phyloP scores from a whole-genome alignment of 2,113 vertebrate species.

The Paralichthys olivaceus region DNA sequence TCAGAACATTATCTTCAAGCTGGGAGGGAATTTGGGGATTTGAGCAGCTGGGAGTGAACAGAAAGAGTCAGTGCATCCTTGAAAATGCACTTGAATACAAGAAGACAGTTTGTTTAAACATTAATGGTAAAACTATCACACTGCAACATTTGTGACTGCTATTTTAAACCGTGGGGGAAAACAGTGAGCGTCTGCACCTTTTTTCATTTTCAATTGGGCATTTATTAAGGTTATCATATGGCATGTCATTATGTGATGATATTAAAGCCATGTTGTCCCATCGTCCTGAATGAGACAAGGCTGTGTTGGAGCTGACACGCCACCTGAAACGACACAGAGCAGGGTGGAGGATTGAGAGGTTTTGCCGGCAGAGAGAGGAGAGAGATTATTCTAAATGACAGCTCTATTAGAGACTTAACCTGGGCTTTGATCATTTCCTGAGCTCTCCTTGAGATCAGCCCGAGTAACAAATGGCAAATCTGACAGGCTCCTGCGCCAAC shows the following conservation, averaged over 20 bases:
- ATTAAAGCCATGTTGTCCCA: slow-evolving; percentile 6
- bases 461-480: slow-evolving; percentile 77
- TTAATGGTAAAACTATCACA: background rate
- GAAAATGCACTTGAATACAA: background rate
- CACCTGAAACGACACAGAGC: slow-evolving; percentile 24
- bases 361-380: slow-evolving; percentile 63
- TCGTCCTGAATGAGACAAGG: slow-evolving; percentile 35
- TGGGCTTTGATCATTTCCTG: slow-evolving; percentile 84
- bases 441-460: slow-evolving; percentile 76
- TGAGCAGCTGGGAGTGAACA: background rate
- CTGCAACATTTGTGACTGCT: background rate
- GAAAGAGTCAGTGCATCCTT: background rate
- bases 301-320: slow-evolving; percentile 13
- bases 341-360: slow-evolving; percentile 61
- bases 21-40: background rate
- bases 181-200: background rate
- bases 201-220: background rate
- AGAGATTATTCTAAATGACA: slow-evolving; percentile 83
- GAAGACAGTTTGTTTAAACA: background rate
- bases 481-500: slow-evolving; percentile 74
- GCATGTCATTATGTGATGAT: slow-evolving; percentile 33
- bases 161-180: background rate
- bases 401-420: slow-evolving; percentile 85
- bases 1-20: background rate
- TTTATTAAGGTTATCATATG: slow-evolving; percentile 29